Conservation (phyloP, 2,888 invertebrate species). For the Xylota segnis region DNA sequence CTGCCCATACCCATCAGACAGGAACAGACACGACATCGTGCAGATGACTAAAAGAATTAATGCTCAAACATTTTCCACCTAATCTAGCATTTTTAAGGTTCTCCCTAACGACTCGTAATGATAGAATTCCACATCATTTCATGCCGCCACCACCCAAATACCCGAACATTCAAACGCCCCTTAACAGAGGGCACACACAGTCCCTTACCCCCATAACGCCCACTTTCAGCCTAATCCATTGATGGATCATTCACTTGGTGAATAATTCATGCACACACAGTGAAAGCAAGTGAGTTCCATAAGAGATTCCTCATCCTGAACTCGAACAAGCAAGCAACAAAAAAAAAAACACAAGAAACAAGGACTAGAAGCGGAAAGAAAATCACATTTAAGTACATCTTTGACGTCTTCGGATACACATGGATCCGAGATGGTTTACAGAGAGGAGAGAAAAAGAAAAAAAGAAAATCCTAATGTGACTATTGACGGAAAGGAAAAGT, state of each 20-base stretch:
- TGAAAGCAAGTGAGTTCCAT: constrained; percentile 10
- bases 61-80: constrained; percentile 71
- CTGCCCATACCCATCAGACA: constrained; percentile 8
- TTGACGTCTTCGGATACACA: constrained; percentile 34
- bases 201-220: constrained; percentile 8
- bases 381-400: constrained; percentile 59
- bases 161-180: constrained; percentile 23
- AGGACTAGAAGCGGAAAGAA: constrained; percentile 19
- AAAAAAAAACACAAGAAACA: background rate
- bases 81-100: constrained; percentile 67
- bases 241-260: constrained; percentile 72
- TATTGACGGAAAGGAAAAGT: background rate
- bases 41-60: constrained; percentile 66
- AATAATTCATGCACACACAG: constrained; percentile 61
- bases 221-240: constrained; percentile 69
- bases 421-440: background rate
- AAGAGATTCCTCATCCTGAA: constrained; percentile 40
- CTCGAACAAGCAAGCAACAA: too few species aligned
- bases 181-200: background rate
- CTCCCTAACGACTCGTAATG: constrained; percentile 61
- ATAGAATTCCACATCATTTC: constrained; percentile 62
- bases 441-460: background rate
- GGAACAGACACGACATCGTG: constrained; percentile 53
- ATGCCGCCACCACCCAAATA: constrained; percentile 33
- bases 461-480: background rate